Conservation (phyloP, 2,113 vertebrate genomes). For the Misgurnus mizolepis region DNA sequence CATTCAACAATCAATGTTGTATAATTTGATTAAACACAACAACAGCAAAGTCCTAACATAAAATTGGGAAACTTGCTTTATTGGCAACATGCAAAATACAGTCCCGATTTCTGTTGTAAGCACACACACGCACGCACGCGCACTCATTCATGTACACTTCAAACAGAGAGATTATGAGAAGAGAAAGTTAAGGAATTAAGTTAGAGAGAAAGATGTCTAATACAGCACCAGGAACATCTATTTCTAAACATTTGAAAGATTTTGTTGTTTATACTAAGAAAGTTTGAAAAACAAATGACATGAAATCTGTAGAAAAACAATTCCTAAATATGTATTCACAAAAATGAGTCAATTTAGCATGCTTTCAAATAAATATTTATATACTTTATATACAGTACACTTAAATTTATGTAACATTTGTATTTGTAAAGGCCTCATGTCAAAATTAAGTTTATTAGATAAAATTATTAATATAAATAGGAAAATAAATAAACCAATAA, state of each 20-base stretch:
- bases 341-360: slow-evolving; percentile 68
- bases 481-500: slow-evolving; percentile 66
- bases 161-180: neutral
- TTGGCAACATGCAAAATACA: slow-evolving; percentile 90
- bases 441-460: slow-evolving; percentile 78
- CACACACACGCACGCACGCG: neutral
- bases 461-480: slow-evolving; percentile 61
- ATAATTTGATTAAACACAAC: slow-evolving; percentile 60
- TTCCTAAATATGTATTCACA: slow-evolving; percentile 24
- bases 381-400: slow-evolving; percentile 76
- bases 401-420: slow-evolving; percentile 79
- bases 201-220: slow-evolving; percentile 69
- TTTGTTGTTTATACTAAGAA: slow-evolving; percentile 95
- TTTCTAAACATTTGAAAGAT: slow-evolving; percentile 82
- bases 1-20: neutral
- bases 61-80: slow-evolving; percentile 65
- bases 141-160: neutral
- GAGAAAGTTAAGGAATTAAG: neutral
- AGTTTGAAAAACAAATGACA: slow-evolving; percentile 95
- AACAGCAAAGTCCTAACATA: slow-evolving; percentile 61
- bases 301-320: slow-evolving; percentile 90
- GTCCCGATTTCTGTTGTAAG: slow-evolving; percentile 72
- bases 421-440: slow-evolving; percentile 85
- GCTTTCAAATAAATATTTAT: slow-evolving; percentile 82
- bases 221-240: slow-evolving; percentile 69